Base-by-base conservation (phyloP, 1,140 invertebrate species). In the Melipona quadrifasciata region DNA sequence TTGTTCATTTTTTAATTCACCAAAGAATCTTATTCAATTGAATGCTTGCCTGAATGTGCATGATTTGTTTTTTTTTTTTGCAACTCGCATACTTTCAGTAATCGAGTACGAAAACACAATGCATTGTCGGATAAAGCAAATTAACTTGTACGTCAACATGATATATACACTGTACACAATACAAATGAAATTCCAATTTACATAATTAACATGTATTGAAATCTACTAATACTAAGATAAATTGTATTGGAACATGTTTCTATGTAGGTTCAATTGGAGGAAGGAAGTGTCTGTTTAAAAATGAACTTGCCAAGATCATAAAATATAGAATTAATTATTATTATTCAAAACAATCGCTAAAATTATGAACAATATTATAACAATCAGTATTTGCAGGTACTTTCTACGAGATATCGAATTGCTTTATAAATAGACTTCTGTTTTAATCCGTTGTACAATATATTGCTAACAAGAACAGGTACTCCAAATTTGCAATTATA, bases 111-210 rank as follows among this genome's bases (percentile, higher is more conserved):
- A 10, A 67, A 12, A 27, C 19, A 2, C 12, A 8, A 57, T 61
- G 31, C 17, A 51, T 0, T 21, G 58, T 47, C 34, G 72, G 72
- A 55, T 11, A 24, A 39, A 21, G 51, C 24, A 58, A 64, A 82
- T 82, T 77, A 77, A 68, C 80, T 76, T 82, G 61, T 82, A 47
- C n/a, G 21, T 47, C n/a, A 6, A 74, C 34, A 16, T 16, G 8
- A 68, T 39, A n/a, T 6, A 2, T 1, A 4, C 12, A 51, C 53
- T 3, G 5, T 1, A 2, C 12, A 51, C 73, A 47, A 47, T 57
- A 14, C 10, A 24, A 55, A 55, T 10, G 24, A 11, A 67, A 67
- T 55, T 67, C 2, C 16, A 34, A 71, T 24, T 73, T n/a, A 8
- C 4, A 0, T 19, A 31, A 3, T 5, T 27, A 17, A 24, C 5